Base-by-base conservation (phyloP, 2,888 invertebrate species). In the Elmis aenea region DNA sequence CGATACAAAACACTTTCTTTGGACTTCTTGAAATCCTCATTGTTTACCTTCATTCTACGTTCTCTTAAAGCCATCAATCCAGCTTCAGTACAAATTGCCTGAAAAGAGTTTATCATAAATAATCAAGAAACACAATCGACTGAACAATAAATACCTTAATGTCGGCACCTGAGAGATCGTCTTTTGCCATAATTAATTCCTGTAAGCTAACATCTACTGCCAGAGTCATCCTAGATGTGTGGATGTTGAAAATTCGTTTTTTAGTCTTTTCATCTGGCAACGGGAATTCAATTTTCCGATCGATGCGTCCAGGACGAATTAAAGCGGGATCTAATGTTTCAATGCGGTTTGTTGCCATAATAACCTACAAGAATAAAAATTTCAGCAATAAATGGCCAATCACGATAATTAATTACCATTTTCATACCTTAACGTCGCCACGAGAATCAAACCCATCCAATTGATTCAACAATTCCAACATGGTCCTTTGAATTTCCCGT, bases 71-170 rank as follows among this genome's bases (percentile, higher is more conserved):
- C 99, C 86, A 99, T 90, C 35, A 99, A 72, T 46, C 99, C 99
- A 34, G 96, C 99, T 75, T 99, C 99, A 5, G 99, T 99, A 68
- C 99, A 99, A 67, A 99, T 97, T 9, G 99, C 99, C 88, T 91
- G 66, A 13, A 48, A 38, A 48, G 50, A 30, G 13, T 21, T 34
- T 26, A 26, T 5, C 9, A 22, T 31, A 13, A 12, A 8, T 27
- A 22, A 25, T 35, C 5, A 18, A 13, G 21, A 5, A 28, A 42
- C 16, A 33, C 33, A 29, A 38, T 21, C 26, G 16, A 27, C 25
- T 21, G 33, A 26, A 11, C 13, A 2, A 18, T 10, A 33, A 33
- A 48, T 68, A 83, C 85, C 76, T 93, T 93, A 51, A 93, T 93
- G 66, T 93, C 93, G 44, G 93, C 93, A 11, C 99, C 99, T 32